These are phyloP conservation scores for Idris sp. DNA, from an alignment of 1,140 invertebrate species.

Conservation along the genomic window DNA sequence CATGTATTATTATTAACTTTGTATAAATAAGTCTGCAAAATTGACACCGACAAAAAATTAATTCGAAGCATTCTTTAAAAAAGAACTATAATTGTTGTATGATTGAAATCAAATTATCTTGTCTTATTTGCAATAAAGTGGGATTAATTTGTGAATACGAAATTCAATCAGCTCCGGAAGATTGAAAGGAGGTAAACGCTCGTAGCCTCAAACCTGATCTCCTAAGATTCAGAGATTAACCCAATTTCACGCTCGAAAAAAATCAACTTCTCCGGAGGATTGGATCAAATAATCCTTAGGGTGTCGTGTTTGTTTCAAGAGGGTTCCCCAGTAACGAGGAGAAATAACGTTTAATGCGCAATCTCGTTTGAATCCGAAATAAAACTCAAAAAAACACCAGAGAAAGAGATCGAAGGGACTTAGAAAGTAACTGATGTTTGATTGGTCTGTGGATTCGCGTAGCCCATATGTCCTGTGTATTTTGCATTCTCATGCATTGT, in stretches of 20 bases:
- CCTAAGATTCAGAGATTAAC: conserved; percentile 49
- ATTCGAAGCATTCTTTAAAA: too few relatives aligned
- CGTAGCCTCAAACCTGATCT: conserved; percentile 35
- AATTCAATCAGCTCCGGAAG: conserved; percentile 35
- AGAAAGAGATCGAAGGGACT: too few relatives aligned
- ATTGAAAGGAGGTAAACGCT: conserved; percentile 31
- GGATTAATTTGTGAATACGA: conserved; percentile 39
- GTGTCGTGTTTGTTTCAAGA: conserved; percentile 43
- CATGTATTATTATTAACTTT: too few relatives aligned
- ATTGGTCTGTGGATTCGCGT: not conserved
- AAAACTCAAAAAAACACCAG: too few relatives aligned
- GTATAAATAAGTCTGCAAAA: too few relatives aligned
- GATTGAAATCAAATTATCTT: conserved; percentile 28
- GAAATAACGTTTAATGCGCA: conserved; percentile 25
- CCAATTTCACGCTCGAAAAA: conserved; percentile 57
- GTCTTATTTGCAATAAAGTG: conserved; percentile 34
- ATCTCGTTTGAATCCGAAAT: conserved; percentile 16
- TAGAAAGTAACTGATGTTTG: too few relatives aligned
- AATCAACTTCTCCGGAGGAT: conserved; percentile 41
- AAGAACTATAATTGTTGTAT: conserved; percentile 4
- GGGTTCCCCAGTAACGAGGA: conserved; percentile 20
- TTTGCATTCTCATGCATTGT: conserved; percentile 18
- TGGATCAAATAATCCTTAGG: conserved; percentile 52
- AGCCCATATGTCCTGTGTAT: conserved; percentile 8
- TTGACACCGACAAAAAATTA: too few relatives aligned